phyloP scores from a whole-genome alignment of 2,888 invertebrate species.

The Resseliella maxima region DNA sequence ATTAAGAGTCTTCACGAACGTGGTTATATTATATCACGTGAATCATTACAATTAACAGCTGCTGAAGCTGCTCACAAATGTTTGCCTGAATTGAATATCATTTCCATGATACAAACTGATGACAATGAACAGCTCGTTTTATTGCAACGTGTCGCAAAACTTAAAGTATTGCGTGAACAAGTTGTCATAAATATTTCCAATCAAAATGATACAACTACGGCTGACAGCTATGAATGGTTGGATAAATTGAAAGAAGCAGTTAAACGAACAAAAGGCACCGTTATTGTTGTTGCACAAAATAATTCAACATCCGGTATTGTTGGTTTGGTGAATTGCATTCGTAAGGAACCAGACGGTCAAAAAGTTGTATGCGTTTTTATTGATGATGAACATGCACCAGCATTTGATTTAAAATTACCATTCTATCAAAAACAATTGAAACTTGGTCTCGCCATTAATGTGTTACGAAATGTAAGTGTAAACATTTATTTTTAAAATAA shows the following conservation, averaged over 20 bases:
- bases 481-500: not conserved
- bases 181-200: conserved; percentile 62
- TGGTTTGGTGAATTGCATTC: conserved; percentile 89
- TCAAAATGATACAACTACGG: conserved; percentile 59
- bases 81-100: conserved; percentile 62
- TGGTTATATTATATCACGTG: conserved; percentile 74
- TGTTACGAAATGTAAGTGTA: conserved; percentile 71
- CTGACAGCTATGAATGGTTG: conserved; percentile 64
- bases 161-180: conserved; percentile 60
- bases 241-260: conserved; percentile 63
- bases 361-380: conserved; percentile 74
- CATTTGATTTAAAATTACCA: conserved; percentile 73
- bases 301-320: conserved; percentile 81
- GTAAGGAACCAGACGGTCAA: conserved; percentile 81
- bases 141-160: conserved; percentile 62
- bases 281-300: conserved; percentile 76
- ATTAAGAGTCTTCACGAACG: conserved; percentile 70
- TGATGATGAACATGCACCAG: conserved; percentile 73
- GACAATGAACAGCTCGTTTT: conserved; percentile 63
- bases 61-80: conserved; percentile 59
- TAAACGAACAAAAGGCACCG: conserved; percentile 58
- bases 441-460: conserved; percentile 83
- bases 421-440: conserved; percentile 76
- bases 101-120: conserved; percentile 63
- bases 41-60: conserved; percentile 70